These are phyloP conservation scores for Phyllotreta cruciferae DNA, from an alignment of 2,888 invertebrate genomes.

Conservation along the genomic window DNA sequence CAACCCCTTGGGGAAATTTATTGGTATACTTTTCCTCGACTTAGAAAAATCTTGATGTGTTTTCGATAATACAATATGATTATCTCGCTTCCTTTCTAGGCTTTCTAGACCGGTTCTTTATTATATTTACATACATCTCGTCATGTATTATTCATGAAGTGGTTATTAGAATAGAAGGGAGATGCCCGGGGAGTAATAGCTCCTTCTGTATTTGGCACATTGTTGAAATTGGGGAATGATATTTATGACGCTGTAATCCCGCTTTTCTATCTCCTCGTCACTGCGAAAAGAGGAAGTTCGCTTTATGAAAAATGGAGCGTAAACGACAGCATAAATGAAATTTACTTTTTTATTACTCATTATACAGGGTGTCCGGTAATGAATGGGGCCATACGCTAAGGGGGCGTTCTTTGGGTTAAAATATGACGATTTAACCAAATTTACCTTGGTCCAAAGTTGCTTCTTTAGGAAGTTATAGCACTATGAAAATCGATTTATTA, in stretches of 20 bases:
- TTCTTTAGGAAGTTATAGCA: too few relatives aligned
- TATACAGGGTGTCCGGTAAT: too few relatives aligned
- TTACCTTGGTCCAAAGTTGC: too few relatives aligned
- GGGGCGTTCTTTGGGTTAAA: too few relatives aligned
- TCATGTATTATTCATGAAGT: slow-evolving; percentile 31
- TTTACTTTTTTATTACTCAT: too few relatives aligned
- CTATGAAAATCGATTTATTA: too few relatives aligned
- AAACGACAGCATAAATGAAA: too few relatives aligned
- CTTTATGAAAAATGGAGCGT: not conserved
- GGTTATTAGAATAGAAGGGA: slow-evolving; percentile 15
- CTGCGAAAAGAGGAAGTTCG: not conserved
- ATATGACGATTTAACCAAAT: too few relatives aligned
- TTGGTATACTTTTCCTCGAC: slow-evolving; percentile 28
- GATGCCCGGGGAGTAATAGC: slow-evolving; percentile 3
- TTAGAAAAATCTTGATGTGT: slow-evolving; percentile 30
- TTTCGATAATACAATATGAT: slow-evolving; percentile 31
- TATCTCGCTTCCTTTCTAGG: slow-evolving; percentile 20
- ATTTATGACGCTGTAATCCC: slow-evolving; percentile 9
- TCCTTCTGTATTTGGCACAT: slow-evolving; percentile 17
- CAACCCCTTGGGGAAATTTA: slow-evolving; percentile 6
- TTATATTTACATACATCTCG: slow-evolving; percentile 31
- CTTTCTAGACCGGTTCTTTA: slow-evolving; percentile 17
- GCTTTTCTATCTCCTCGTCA: slow-evolving; percentile 1
- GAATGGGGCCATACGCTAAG: too few relatives aligned
- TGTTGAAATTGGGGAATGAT: slow-evolving; percentile 7